Evolutionary conservation across 2,113 vertebrate species (phyloP).

Genomic region (Xiphophorus maculatus): DNA sequence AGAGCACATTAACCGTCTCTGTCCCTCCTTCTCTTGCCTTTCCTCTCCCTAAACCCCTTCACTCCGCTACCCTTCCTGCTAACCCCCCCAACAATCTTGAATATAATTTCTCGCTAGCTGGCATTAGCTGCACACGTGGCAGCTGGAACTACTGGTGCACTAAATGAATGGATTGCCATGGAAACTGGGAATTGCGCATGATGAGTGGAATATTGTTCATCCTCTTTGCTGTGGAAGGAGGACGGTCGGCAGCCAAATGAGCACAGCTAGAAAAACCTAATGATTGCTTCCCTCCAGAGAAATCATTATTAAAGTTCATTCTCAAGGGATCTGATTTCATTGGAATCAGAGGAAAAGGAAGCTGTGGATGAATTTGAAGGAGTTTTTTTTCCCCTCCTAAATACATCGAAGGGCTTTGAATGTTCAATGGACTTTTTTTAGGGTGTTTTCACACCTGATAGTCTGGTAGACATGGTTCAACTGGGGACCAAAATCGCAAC

Average conservation of each 20-base stretch:
- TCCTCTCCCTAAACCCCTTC: neutral
- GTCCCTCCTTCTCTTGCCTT: slow-evolving; percentile 8
- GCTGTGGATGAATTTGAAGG: neutral
- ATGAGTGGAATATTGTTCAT: slow-evolving; percentile 57
- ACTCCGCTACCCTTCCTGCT: neutral
- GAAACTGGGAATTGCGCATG: slow-evolving; percentile 71
- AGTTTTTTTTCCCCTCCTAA: neutral
- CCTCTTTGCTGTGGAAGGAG: slow-evolving; percentile 26
- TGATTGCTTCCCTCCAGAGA: neutral
- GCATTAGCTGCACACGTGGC: slow-evolving; percentile 62
- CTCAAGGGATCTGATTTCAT: neutral
- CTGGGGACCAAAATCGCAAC: too few relatives aligned
- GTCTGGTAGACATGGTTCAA: too few relatives aligned
- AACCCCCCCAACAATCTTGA: slow-evolving; percentile 30
- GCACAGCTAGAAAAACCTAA: neutral
- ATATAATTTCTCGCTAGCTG: slow-evolving; percentile 58
- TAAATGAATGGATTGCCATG: slow-evolving; percentile 74
- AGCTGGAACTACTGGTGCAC: slow-evolving; percentile 61
- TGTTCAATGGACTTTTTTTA: neutral
- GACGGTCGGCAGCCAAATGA: neutral
- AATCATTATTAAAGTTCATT: neutral
- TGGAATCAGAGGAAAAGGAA: neutral
- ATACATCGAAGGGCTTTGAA: neutral
- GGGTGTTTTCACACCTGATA: too few relatives aligned
- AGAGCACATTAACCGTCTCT: slow-evolving; percentile 69